These are phyloP conservation scores for Rhipidura dahli DNA, from an alignment of 2,113 vertebrate genomes.

Conservation along the genomic window DNA sequence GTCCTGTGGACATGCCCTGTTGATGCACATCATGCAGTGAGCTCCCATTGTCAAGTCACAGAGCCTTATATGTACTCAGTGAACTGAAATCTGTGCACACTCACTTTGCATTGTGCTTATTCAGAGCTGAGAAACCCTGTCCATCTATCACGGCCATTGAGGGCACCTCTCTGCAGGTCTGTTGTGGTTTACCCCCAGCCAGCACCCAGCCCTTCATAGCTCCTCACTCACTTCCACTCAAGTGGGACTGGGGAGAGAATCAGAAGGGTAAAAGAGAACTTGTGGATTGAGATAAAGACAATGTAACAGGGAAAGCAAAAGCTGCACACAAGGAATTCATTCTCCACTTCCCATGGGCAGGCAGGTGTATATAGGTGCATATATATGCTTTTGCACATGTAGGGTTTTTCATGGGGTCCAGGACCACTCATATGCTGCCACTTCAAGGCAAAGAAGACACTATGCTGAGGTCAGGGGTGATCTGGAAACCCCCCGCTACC, in stretches of 20 bases:
- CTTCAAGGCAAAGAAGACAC: not conserved
- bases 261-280: not conserved
- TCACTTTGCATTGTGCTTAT: not conserved
- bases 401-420: not conserved
- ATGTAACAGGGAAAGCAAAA: not conserved
- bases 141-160: not conserved
- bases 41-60: not conserved
- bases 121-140: not conserved
- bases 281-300: not conserved
- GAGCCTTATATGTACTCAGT: not conserved
- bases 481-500: not conserved
- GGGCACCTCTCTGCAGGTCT: not conserved
- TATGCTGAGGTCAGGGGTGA: not conserved
- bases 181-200: not conserved
- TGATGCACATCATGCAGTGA: not conserved
- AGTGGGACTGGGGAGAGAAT: not conserved
- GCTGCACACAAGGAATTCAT: not conserved
- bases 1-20: not conserved
- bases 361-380: not conserved
- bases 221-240: not conserved
- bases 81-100: fast-evolving
- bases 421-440: not conserved
- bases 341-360: not conserved
- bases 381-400: not conserved
- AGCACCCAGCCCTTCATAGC: not conserved